Conservation (phyloP, 2,797 vertebrate genomes). For the Hyperoplus immaculatus region DNA sequence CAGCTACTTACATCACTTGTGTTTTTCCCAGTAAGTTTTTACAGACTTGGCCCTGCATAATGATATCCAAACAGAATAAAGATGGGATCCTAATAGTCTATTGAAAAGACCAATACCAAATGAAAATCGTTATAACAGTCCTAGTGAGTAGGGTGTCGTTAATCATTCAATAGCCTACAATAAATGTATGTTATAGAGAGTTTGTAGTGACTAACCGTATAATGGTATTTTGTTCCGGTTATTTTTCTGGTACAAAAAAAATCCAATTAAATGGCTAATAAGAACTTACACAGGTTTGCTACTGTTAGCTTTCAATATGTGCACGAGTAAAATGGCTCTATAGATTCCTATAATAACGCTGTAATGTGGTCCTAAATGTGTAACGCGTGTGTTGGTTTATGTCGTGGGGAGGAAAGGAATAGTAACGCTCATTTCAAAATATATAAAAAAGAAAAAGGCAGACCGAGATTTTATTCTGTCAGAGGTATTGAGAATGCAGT, state of each 20-base stretch:
- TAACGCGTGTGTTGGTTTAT: neutral
- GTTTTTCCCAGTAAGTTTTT: neutral
- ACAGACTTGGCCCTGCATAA: constrained; percentile 6
- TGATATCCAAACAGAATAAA: constrained; percentile 6
- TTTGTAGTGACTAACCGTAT: constrained; percentile 21
- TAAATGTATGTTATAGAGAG: neutral
- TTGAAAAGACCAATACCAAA: neutral
- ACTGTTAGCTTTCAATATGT: constrained; percentile 5
- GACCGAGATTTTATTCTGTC: constrained; percentile 5
- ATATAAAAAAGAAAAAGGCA: neutral
- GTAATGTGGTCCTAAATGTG: constrained; percentile 1
- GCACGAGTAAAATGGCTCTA: neutral
- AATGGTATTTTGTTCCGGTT: neutral
- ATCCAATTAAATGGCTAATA: neutral
- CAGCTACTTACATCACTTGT: constrained; percentile 13
- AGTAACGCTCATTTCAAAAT: neutral
- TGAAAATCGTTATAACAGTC: neutral
- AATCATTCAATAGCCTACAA: neutral
- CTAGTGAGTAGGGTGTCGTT: neutral
- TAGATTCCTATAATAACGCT: neutral
- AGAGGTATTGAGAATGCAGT: constrained; percentile 47
- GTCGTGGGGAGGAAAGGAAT: neutral
- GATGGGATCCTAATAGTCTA: neutral
- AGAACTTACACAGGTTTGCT: neutral
- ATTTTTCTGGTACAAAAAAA: neutral